phyloP scores from a whole-genome alignment of 2,888 invertebrate species.

The Conistra vaccinii region DNA sequence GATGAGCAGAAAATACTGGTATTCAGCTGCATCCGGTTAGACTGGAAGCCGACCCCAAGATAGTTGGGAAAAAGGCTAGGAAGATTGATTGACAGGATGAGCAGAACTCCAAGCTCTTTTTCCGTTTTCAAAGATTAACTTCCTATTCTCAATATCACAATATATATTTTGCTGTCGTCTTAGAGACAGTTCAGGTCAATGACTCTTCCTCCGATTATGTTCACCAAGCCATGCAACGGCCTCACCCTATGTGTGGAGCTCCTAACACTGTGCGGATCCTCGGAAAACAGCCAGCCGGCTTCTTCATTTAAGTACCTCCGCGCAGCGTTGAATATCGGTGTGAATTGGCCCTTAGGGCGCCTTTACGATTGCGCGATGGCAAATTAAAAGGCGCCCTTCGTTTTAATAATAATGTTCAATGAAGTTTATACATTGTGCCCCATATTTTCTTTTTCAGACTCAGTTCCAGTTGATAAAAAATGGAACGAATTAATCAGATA shows the following conservation, averaged over 20 bases:
- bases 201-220: not conserved
- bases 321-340: not conserved
- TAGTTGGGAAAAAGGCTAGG: no score
- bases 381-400: not conserved
- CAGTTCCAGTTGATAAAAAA: constrained; percentile 87
- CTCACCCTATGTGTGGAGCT: not conserved
- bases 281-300: not conserved
- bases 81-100: no score
- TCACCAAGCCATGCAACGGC: not conserved
- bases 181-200: not conserved
- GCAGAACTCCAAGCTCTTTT: constrained; percentile 4
- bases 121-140: not conserved
- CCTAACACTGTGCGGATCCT: not conserved
- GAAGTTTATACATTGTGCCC: not conserved
- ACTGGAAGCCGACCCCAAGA: no score
- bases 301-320: not conserved
- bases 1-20: constrained; percentile 2
- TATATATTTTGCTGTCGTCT: constrained; percentile 6
- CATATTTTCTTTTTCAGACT: constrained; percentile 76
- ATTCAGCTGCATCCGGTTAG: no score
- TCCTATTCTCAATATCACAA: not conserved
- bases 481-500: constrained; percentile 86
- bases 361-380: not conserved
- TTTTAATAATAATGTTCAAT: not conserved
- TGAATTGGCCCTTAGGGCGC: not conserved